Evolutionary conservation across 2,797 vertebrate genomes (phyloP).

Genomic region (Acridotheres tristis): DNA sequence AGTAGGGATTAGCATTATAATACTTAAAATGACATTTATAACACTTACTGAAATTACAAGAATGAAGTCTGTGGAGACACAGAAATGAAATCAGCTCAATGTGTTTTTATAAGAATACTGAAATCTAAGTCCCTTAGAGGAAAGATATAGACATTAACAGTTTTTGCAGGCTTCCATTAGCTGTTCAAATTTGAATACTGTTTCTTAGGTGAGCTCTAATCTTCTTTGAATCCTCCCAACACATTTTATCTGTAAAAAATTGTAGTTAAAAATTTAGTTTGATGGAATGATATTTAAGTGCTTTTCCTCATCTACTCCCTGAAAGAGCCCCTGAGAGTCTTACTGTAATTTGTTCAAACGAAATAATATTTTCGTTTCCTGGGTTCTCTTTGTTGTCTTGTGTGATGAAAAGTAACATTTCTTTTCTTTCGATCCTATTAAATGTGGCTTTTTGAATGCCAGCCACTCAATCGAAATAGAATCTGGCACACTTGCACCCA

Average conservation of each 20-base stretch:
- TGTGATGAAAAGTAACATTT: conserved; percentile 86
- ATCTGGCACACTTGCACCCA: conserved; percentile 72
- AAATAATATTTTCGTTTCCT: conserved; percentile 87
- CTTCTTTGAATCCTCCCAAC: conserved; percentile 84
- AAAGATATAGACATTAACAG: conserved; percentile 83
- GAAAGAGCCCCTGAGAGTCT: conserved; percentile 79
- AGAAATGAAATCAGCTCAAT: conserved; percentile 81
- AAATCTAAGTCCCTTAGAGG: conserved; percentile 83
- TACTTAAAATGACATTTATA: conserved; percentile 91
- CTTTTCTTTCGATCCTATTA: conserved; percentile 84
- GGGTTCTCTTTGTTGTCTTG: conserved; percentile 82
- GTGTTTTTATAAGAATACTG: conserved; percentile 86
- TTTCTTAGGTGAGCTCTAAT: conserved; percentile 85
- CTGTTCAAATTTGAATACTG: conserved; percentile 84
- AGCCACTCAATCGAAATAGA: conserved; percentile 75
- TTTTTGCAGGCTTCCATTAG: conserved; percentile 84
- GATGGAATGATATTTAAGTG: conserved; percentile 85
- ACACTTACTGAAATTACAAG: conserved; percentile 88
- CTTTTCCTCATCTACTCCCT: conserved; percentile 81
- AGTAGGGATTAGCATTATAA: conserved; percentile 87
- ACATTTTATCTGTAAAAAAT: conserved; percentile 84
- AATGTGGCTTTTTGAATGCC: conserved; percentile 72
- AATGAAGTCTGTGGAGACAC: conserved; percentile 80
- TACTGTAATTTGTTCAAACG: conserved; percentile 83
- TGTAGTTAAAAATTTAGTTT: conserved; percentile 85